Evolutionary conservation across 2,797 vertebrate species (phyloP), one percentile per base, ranked within the genome.

Genomic region (Columba guinea): DNA sequence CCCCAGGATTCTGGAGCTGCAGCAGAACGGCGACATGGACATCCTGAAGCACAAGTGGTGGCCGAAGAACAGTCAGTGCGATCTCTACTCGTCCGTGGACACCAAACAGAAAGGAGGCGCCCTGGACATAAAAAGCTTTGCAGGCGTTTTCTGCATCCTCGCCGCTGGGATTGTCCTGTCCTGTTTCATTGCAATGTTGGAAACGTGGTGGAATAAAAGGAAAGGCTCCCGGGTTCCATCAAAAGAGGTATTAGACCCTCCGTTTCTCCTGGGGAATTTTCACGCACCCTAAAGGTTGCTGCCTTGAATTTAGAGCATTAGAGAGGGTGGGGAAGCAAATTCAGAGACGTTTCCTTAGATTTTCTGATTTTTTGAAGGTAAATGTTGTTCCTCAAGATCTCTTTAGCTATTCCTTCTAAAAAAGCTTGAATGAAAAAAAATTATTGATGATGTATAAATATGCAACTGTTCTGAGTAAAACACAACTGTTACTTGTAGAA

Each of bases 1-100:
- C 89, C 91, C 74, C 94, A 99, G 99, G 98, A 99, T 99, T 96
- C 95, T 99, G 98, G 99, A 99, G 96, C 99, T 99, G 80, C 99
- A 99, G 97, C 99, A 99, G 97, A 99, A 99, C 3, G 99, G 99
- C 0, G 99, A 99, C 95, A 99, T 99, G 99, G 99, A 99, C 82
- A 97, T 99, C 56, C 96, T 99, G 93, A 99, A 99, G 96, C 98
- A 99, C 93, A 99, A 99, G 97, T 99, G 99, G 99, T 99, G 99
- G 99, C 99, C 99, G 3, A 98, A 98, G 97, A 99, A 99, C 11
- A 98, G 99, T 91, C 99, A 99, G 9, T 99, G 99, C 95, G 99
- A 99, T 97, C 98, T 99, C 93, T 99, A 99, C 96, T 99, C 98
- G 49, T 98, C 99, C 2, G 97, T 99, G 95, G 99, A 99, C 95